Evolutionary conservation across 2,888 invertebrate genomes (phyloP).

Genomic region (Cetonia aurata): DNA sequence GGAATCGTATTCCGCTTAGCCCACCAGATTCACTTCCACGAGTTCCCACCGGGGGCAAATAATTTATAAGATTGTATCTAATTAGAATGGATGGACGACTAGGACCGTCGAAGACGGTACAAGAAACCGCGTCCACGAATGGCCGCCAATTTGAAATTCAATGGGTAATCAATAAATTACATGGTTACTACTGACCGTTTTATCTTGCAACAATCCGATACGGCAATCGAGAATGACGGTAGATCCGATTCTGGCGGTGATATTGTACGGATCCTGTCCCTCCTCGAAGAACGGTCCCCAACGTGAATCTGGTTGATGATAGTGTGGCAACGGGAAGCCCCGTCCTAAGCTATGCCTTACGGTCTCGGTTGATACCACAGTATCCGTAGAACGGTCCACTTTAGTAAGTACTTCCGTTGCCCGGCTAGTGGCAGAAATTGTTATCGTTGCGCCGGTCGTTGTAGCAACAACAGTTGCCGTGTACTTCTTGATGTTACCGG

Average conservation of each 20-base stretch:
- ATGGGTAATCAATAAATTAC: slow-evolving; percentile 48
- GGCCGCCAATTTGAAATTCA: slow-evolving; percentile 48
- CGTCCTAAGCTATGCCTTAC: slow-evolving; percentile 59
- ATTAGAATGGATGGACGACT: slow-evolving; percentile 12
- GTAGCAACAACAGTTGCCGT: slow-evolving; percentile 43
- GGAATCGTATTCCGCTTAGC: slow-evolving; percentile 1
- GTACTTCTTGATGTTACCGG: slow-evolving; percentile 43
- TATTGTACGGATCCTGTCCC: slow-evolving; percentile 69
- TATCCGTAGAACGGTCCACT: slow-evolving; percentile 40
- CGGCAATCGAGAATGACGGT: slow-evolving; percentile 72
- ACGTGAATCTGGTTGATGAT: slow-evolving; percentile 69
- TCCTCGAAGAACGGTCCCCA: slow-evolving; percentile 78
- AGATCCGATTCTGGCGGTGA: slow-evolving; percentile 72
- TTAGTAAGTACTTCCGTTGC: slow-evolving; percentile 42
- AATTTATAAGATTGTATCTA: slow-evolving; percentile 29
- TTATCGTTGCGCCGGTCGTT: slow-evolving; percentile 38
- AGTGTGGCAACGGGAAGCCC: slow-evolving; percentile 59
- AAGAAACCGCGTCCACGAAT: not conserved
- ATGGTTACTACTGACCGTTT: slow-evolving; percentile 67
- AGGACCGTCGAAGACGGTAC: not conserved
- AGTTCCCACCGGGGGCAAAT: not conserved
- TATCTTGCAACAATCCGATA: slow-evolving; percentile 73
- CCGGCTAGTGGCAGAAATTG: slow-evolving; percentile 45
- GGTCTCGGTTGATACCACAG: slow-evolving; percentile 50
- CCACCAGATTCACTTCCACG: slow-evolving; percentile 7